These are phyloP conservation scores for Karalla daura DNA, from an alignment of 2,797 vertebrate species.

Conservation along the genomic window DNA sequence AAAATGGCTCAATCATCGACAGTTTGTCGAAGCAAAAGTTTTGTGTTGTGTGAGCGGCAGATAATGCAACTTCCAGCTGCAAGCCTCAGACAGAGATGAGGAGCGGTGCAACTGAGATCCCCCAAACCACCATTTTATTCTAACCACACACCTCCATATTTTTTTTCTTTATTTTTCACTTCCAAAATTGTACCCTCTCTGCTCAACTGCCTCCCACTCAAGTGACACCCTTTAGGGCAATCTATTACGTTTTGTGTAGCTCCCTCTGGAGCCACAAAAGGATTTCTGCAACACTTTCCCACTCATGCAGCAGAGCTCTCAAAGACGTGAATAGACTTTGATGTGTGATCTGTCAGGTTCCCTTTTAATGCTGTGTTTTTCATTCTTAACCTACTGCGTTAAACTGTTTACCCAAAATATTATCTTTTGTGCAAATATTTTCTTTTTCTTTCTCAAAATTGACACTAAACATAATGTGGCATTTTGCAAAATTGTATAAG, in stretches of 20 bases:
- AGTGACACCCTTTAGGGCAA: not conserved
- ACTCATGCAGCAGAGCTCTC: not conserved
- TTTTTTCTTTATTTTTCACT: not conserved
- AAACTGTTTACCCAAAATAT: too few relatives aligned
- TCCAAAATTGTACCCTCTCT: not conserved
- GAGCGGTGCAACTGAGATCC: not conserved
- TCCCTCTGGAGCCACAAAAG: not conserved
- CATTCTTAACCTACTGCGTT: not conserved
- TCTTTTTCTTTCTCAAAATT: constrained; percentile 2
- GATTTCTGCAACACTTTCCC: too few relatives aligned
- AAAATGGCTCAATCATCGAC: too few relatives aligned
- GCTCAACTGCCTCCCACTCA: too few relatives aligned
- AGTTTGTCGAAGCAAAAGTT: too few relatives aligned
- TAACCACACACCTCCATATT: not conserved
- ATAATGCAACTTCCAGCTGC: not conserved
- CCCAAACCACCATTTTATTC: not conserved
- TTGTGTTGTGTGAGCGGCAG: not conserved
- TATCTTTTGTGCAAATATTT: too few relatives aligned
- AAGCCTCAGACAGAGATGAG: not conserved
- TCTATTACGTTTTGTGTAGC: not conserved
- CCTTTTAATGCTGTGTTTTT: not conserved
- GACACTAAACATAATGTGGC: not conserved
- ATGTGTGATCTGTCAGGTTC: not conserved
- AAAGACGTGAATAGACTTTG: not conserved
- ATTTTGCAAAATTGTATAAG: not conserved